Evolutionary conservation across 1,140 invertebrate species (phyloP), one percentile per base, ranked within the genome.

Genomic region (Nasonia vitripennis): DNA sequence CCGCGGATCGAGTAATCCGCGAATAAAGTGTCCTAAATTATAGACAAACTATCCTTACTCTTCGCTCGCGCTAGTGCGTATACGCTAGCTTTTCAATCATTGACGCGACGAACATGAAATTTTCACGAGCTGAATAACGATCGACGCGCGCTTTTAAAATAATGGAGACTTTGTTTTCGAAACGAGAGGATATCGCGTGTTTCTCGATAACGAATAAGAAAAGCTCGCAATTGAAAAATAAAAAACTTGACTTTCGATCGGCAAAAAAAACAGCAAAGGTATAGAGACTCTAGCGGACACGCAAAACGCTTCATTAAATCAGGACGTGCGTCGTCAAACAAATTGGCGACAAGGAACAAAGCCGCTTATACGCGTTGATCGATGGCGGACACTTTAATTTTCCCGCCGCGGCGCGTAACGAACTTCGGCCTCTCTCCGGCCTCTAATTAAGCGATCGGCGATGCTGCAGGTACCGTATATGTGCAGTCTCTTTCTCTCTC

Each of bases 331-430:
- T 9, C 34, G 27, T 37, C 74, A 84, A 84, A 84, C 83, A 79
- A 79, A 84, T 84, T 79, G 77, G 83, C 82, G 75, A 84, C 75
- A 79, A 84, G 62, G 11, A 71, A 73, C 23, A 84, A 79, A 84
- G 83, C 83, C 77, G 77, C 68, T 84, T 84, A 84, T 62, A 71
- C 12, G 12, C 27, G 82, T 78, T 84, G 82, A 84, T 84, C 75
- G 68, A 84, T 84, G 68, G 68, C 20, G 83, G 83, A 84, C 83
- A 84, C 77, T 84, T 84, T 79, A 84, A 84, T 84, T 84, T 83
- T 78, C 62, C 75, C 83, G 4, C 23, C 7, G 7, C 27, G 37
- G 74, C 51, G 34, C 77, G 71, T 79, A 73, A 79, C 83, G 68
- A 83, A 83, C 55, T 78, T 67, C 27, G 27, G 62, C 2, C 27